A percentile compares a stretch with the other conserved stretches of the same genome.
phyloP scores from a whole-genome alignment of 2,797 vertebrate genomes.

The Ficedula albicollis region DNA sequence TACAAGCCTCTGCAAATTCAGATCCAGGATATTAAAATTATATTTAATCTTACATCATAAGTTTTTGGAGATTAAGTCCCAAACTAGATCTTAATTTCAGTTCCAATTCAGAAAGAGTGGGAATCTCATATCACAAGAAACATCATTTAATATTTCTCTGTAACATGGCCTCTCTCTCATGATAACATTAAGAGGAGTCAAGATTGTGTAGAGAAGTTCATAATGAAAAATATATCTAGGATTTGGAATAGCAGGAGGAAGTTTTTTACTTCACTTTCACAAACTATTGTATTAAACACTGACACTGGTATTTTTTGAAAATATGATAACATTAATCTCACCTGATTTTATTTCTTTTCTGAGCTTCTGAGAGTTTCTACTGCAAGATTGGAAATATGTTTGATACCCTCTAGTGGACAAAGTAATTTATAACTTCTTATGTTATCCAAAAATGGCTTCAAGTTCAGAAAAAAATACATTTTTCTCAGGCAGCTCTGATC shows the following conservation, averaged over 20 bases:
- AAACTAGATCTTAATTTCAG: not conserved
- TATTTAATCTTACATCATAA: not conserved
- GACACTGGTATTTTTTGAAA: not conserved
- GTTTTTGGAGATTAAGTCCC: not conserved
- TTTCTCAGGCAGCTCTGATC: not conserved
- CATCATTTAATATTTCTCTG: not conserved
- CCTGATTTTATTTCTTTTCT: not conserved
- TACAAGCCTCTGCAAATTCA: not conserved
- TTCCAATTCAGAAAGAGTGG: not conserved
- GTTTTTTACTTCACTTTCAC: not conserved
- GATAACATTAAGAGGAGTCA: not conserved
- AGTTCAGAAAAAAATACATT: not conserved
- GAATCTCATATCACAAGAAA: not conserved
- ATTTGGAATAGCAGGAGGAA: not conserved
- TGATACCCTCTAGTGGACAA: slow-evolving; percentile 62
- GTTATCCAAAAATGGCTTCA: not conserved
- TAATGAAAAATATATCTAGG: not conserved
- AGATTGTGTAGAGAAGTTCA: not conserved
- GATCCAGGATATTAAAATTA: not conserved
- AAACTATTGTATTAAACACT: not conserved
- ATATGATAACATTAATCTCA: not conserved
- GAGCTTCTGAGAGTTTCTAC: not conserved
- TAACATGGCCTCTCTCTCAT: not conserved
- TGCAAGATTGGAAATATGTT: slow-evolving; percentile 15
- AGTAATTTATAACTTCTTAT: not conserved